Percentiles rank a stretch among this genome's conserved stretches.
Conservation (phyloP, 2,113 vertebrate genomes). For the Carassius gibelio region DNA sequence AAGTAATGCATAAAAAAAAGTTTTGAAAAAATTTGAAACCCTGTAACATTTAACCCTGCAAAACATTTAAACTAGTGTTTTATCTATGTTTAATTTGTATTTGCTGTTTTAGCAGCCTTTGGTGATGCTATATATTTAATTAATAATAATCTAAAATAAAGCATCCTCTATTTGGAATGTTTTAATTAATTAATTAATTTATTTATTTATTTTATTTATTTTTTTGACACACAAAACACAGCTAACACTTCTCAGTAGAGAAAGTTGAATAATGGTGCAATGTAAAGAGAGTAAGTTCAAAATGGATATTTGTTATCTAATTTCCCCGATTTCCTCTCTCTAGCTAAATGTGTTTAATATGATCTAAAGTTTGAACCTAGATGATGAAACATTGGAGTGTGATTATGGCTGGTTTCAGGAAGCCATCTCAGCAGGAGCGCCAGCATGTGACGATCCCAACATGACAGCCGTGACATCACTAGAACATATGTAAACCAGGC, state of each 20-base stretch:
- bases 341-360: slow-evolving; percentile 9
- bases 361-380: slow-evolving; percentile 6
- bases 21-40: too few relatives aligned
- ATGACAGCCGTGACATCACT: slow-evolving; percentile 22
- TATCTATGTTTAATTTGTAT: neutral
- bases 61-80: too few relatives aligned
- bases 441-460: slow-evolving; percentile 39
- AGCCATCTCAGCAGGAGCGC: slow-evolving; percentile 17
- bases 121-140: neutral
- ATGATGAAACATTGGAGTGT: neutral
- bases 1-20: too few relatives aligned
- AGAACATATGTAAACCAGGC: slow-evolving; percentile 16
- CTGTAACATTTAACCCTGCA: too few relatives aligned
- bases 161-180: neutral
- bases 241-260: neutral
- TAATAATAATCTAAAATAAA: neutral
- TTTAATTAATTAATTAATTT: too few relatives aligned
- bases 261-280: neutral
- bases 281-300: neutral
- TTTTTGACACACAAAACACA: neutral
- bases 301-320: neutral
- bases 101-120: neutral
- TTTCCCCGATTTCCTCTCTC: neutral
- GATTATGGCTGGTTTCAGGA: slow-evolving; percentile 8
- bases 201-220: too few relatives aligned